Base-by-base conservation (phyloP, 2,888 invertebrate genomes). In the Volucella inanis region DNA sequence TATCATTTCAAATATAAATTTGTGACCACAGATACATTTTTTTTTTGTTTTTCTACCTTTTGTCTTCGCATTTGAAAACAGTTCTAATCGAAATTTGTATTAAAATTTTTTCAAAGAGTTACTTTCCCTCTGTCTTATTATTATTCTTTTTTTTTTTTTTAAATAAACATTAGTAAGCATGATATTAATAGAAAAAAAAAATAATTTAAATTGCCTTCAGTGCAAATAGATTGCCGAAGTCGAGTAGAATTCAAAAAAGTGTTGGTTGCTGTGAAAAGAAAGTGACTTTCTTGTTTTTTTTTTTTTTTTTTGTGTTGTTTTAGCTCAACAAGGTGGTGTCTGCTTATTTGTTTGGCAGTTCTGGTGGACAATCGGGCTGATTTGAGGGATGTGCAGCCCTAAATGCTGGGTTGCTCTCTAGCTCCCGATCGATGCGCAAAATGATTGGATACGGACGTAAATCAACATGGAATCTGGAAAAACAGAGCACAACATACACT, bases 331-430 rank as follows among this genome's bases (percentile, higher is more conserved):
- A 41, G 39, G 52, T 77, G 62, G 31, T 31, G 31, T 0, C 31
- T 15, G 15, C 18, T 90, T 90, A 90, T 91, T 94, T 94, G 95
- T 94, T 96, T 96, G 91, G 96, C 95, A 89, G 95, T 95, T 97
- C 97, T 8, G 96, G 97, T 54, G 98, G 98, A 91, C 98, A 98
- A 93, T 99, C 99, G 3, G 98, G 98, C 93, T 99, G 98, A 89
- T 95, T 95, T 87, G 96, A 96, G 50, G 98, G 98, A 93, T 98
- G 97, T 50, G 98, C 97, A 39, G 96, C 96, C 87, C 97, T 94
- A 93, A 99, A 98, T 4, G 97, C 97, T 14, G 97, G 97, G 90
- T 98, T 96, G 90, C 96, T 95, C 90, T 96, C 96, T 87, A 98
- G 93, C 89, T 97, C 96, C 65, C 96, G 94, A 91, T 97, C 96